phyloP scores from a whole-genome alignment of 2,888 invertebrate genomes.

The Ormyrus nitidulus region DNA sequence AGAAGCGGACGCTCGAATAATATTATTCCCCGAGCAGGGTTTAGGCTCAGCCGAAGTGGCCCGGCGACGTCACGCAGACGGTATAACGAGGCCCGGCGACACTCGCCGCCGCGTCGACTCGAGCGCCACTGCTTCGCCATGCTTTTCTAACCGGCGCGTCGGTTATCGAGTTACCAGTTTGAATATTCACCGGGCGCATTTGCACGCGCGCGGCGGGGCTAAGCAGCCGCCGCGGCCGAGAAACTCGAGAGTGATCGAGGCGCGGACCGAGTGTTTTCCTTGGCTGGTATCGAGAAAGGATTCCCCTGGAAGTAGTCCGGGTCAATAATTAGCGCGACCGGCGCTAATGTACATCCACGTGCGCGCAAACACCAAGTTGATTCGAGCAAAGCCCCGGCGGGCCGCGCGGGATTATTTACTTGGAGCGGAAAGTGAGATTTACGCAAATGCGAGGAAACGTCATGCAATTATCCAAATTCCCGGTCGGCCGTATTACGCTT shows the following conservation, averaged over 20 bases:
- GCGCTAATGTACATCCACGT: not conserved
- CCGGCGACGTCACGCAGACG: not conserved
- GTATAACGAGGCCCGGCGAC: not conserved
- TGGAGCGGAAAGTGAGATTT: not conserved
- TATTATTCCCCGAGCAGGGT: conserved; percentile 22
- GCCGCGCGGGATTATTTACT: too few species aligned
- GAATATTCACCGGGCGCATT: conserved; percentile 59
- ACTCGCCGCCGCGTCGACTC: not conserved
- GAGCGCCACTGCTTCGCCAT: conserved; percentile 37
- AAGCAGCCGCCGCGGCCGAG: too few species aligned
- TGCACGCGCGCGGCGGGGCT: too few species aligned
- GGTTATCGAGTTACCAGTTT: conserved; percentile 59
- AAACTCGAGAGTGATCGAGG: too few species aligned
- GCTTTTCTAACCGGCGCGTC: conserved; percentile 12
- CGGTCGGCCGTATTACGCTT: too few species aligned
- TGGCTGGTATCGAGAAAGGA: not conserved
- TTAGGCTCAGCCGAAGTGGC: not conserved
- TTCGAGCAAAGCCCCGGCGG: too few species aligned
- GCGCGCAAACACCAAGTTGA: too few species aligned
- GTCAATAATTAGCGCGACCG: conserved; percentile 7
- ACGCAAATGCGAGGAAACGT: not conserved
- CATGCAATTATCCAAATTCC: too few species aligned
- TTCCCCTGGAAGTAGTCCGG: conserved; percentile 1
- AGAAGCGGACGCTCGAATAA: conserved; percentile 15
- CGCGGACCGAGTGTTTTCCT: not conserved